Percentiles rank a stretch among this genome's conserved stretches.
Conservation (phyloP, 2,888 invertebrate genomes). For the Conchocele bisecta region DNA sequence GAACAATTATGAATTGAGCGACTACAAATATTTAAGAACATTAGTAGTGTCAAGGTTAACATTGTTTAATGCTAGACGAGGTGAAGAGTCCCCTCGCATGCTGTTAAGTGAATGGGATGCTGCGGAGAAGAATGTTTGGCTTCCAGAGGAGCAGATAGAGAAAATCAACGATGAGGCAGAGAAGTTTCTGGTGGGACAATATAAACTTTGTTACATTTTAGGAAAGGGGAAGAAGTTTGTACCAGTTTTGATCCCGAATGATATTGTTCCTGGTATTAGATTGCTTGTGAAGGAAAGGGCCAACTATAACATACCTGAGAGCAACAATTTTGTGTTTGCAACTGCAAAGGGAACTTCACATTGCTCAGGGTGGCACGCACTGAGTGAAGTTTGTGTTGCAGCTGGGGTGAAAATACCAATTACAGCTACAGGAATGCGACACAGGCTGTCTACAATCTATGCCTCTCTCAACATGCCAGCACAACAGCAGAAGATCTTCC, state of each 20-base stretch:
- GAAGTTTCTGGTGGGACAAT: conserved; percentile 46
- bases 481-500: conserved; percentile 16
- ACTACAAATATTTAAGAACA: conserved; percentile 30
- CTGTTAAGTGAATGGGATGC: conserved; percentile 16
- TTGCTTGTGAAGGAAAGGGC: conserved; percentile 28
- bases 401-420: neutral
- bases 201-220: conserved; percentile 39
- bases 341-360: conserved; percentile 26
- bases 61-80: conserved; percentile 45
- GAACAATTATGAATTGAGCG: conserved; percentile 10
- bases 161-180: conserved; percentile 44
- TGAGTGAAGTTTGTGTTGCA: conserved; percentile 20
- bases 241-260: conserved; percentile 46
- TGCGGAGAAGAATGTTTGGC: conserved; percentile 27
- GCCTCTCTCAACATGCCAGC: conserved; percentile 20
- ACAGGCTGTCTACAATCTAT: conserved; percentile 25
- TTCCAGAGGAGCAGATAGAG: conserved; percentile 29
- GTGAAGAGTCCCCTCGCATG: conserved; percentile 42
- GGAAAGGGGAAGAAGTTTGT: conserved; percentile 54
- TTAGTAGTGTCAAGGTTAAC: conserved; percentile 46
- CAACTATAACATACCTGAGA: conserved; percentile 23
- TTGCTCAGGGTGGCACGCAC: conserved; percentile 55
- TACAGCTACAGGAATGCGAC: conserved; percentile 9
- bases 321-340: conserved; percentile 49
- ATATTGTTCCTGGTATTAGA: conserved; percentile 28